Conservation (phyloP, 2,113 vertebrate genomes). For the Urocolius indicus region DNA sequence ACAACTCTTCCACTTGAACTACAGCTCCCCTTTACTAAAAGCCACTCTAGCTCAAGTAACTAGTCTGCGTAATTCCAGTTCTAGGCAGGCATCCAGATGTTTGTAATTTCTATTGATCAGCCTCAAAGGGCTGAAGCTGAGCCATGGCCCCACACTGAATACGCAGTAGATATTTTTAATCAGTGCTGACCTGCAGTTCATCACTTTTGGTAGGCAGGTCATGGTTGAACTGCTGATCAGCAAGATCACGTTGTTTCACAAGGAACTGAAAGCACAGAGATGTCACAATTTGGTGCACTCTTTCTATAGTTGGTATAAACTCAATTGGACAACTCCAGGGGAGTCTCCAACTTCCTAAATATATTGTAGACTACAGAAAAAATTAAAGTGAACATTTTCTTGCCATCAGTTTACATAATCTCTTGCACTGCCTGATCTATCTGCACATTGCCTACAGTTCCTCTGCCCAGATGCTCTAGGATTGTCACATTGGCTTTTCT, state of each 20-base stretch:
- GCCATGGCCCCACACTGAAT: background rate
- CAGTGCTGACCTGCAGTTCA: background rate
- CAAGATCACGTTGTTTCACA: background rate
- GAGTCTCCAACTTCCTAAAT: background rate
- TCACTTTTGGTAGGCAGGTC: background rate
- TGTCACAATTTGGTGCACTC: background rate
- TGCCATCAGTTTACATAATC: background rate
- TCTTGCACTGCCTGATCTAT: background rate
- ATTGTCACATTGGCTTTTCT: background rate
- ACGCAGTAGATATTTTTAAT: background rate
- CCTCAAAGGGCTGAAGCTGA: background rate
- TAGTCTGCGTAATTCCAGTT: background rate
- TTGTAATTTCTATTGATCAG: background rate
- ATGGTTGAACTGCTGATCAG: background rate
- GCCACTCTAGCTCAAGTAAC: background rate
- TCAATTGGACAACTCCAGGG: background rate
- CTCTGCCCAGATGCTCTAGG: background rate
- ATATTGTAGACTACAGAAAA: background rate
- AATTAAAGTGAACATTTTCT: background rate
- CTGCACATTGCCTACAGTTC: background rate
- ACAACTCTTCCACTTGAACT: background rate
- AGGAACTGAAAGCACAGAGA: background rate
- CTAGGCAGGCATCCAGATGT: slow-evolving; percentile 5
- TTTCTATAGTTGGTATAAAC: background rate
- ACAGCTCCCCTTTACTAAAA: background rate